Base-by-base conservation (phyloP, 2,888 invertebrate genomes). In the Eupithecia abbreviata region DNA sequence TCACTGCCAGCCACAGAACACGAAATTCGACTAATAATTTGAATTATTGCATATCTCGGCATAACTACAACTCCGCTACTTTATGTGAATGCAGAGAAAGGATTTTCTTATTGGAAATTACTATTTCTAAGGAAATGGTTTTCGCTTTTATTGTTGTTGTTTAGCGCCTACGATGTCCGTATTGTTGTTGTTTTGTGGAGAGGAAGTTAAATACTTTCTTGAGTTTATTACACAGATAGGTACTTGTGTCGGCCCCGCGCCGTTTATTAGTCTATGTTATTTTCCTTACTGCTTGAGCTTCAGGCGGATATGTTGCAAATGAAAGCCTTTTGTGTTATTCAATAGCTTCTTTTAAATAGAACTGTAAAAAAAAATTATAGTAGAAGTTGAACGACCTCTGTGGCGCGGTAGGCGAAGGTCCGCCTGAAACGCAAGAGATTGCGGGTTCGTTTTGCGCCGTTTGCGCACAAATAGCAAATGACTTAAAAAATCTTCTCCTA, bases 11-110 rank as follows among this genome's bases (percentile, higher is more conserved):
- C 87, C 86, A 85, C 87, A 87, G 88, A 93, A 93, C 93, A 93
- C 91, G 92, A 94, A 94, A 90, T 92, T 93, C 92, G 93, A 93
- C 94, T 93, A 94, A 94, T 94, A 91, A 90, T 90, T 91, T 93
- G 90, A 94, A 90, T 92, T 93, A 94, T 93, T 91, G 83, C 87
- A 75, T 58, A 84, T 82, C 87, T 86, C 86, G 85, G 62, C 72
- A 77, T 73, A 81, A 83, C 82, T 82, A 83, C 83, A 85, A 81
- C 84, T 84, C 82, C 82, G 81, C 58, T 47, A 73, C 30, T 74
- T 79, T 82, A 80, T 80, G 77, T 79, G 83, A 84, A 82, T 86
- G 84, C 82, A 85, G 89, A 88, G 90, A 90, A 90, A 90, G 89
- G 88, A 83, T 82, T 82, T 81, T 67, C 43, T 30, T 71, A n/a